Percentiles rank a stretch among this genome's conserved stretches.
Evolutionary conservation across 2,888 invertebrate genomes (phyloP).

Genomic region (Alcis repandata): DNA sequence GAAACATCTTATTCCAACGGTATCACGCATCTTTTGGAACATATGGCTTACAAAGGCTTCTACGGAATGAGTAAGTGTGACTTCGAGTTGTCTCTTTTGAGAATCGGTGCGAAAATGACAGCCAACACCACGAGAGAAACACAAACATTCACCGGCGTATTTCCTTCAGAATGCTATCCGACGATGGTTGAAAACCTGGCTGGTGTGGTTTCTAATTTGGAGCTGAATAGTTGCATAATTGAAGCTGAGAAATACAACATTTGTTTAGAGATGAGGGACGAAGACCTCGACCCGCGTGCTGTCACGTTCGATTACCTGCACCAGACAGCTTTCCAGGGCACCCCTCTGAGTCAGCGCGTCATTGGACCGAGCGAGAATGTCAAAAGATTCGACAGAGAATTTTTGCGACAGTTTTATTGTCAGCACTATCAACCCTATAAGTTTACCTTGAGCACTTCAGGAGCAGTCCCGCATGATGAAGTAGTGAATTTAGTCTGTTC

Average conservation of each 20-base stretch:
- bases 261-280: slow-evolving; percentile 63
- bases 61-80: slow-evolving; percentile 43
- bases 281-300: slow-evolving; percentile 67
- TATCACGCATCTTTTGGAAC: slow-evolving; percentile 73
- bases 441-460: slow-evolving; percentile 91
- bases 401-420: slow-evolving; percentile 57
- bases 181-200: slow-evolving; percentile 54
- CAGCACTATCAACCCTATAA: slow-evolving; percentile 79
- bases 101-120: slow-evolving; percentile 56
- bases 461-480: slow-evolving; percentile 88
- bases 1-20: slow-evolving; percentile 68
- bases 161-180: slow-evolving; percentile 45
- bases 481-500: slow-evolving; percentile 86
- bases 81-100: slow-evolving; percentile 51
- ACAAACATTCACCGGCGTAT: slow-evolving; percentile 62
- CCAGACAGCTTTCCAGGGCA: slow-evolving; percentile 81
- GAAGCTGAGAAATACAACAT: slow-evolving; percentile 57
- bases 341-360: slow-evolving; percentile 70
- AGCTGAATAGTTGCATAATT: slow-evolving; percentile 58
- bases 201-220: slow-evolving; percentile 58
- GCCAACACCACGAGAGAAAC: slow-evolving; percentile 66
- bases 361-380: slow-evolving; percentile 90
- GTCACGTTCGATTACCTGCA: slow-evolving; percentile 81
- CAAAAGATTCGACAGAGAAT: slow-evolving; percentile 75
- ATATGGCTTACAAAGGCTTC: slow-evolving; percentile 70